phyloP scores from a whole-genome alignment of 2,888 invertebrate genomes.

The Limenitis camilla region DNA sequence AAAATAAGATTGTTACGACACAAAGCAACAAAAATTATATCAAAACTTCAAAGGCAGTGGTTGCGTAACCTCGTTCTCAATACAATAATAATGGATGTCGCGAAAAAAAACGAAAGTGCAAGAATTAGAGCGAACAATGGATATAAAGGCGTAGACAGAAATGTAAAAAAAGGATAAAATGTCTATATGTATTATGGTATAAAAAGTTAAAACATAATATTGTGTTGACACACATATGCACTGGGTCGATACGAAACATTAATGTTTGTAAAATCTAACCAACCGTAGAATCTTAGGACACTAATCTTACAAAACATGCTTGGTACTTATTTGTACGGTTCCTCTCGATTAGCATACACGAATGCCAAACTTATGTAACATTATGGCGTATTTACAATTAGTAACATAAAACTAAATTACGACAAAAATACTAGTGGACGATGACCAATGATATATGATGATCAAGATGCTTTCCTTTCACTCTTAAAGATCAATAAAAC shows the following conservation, averaged over 20 bases:
- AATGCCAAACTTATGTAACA: neutral
- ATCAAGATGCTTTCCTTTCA: too few species aligned
- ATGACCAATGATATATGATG: too few species aligned
- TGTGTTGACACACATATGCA: conserved; percentile 13
- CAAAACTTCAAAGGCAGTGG: conserved; percentile 64
- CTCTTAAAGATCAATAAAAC: too few species aligned
- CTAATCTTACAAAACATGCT: conserved; percentile 9
- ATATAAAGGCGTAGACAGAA: conserved; percentile 63
- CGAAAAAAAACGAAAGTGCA: conserved; percentile 69
- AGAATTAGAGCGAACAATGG: conserved; percentile 65
- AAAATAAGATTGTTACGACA: conserved; percentile 32
- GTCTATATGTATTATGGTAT: conserved; percentile 5
- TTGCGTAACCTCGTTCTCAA: conserved; percentile 71
- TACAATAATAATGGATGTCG: conserved; percentile 67
- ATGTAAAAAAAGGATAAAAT: conserved; percentile 20
- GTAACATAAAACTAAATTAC: too few species aligned
- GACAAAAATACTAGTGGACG: too few species aligned
- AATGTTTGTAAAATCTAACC: conserved; percentile 6
- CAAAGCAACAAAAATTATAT: conserved; percentile 70
- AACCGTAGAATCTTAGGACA: conserved; percentile 18
- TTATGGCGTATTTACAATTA: neutral
- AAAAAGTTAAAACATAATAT: neutral
- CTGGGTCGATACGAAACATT: conserved; percentile 5
- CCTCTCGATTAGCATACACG: neutral
- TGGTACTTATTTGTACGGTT: conserved; percentile 3